Conservation (phyloP, 1,140 invertebrate genomes). For the Coboldia fuscipes region DNA sequence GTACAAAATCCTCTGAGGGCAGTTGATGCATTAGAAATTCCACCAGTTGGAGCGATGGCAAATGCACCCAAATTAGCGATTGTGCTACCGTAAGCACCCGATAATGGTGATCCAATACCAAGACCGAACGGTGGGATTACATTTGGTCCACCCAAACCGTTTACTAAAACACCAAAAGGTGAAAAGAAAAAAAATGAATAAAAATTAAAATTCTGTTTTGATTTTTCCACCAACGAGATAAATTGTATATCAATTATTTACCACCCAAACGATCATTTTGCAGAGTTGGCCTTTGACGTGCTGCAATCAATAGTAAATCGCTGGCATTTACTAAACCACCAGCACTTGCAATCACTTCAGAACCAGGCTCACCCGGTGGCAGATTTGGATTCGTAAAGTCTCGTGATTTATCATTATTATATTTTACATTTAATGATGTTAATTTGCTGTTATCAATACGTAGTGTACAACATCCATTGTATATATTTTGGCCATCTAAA, state of each 20-base stretch:
- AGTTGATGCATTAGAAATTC: slow-evolving; percentile 33
- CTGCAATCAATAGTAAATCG: slow-evolving; percentile 41
- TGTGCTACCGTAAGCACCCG: slow-evolving; percentile 45
- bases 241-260: too few relatives aligned
- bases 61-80: slow-evolving; percentile 51
- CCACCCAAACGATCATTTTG: slow-evolving; percentile 25
- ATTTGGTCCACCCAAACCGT: slow-evolving; percentile 42
- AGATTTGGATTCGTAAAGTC: slow-evolving; percentile 97
- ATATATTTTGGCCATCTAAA: slow-evolving; percentile 95
- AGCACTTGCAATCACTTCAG: slow-evolving; percentile 32
- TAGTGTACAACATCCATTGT: slow-evolving; percentile 97
- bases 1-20: slow-evolving; percentile 49
- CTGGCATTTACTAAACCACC: slow-evolving; percentile 32
- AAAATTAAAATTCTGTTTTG: not conserved
- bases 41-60: slow-evolving; percentile 35
- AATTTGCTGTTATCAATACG: slow-evolving; percentile 98
- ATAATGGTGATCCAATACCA: slow-evolving; percentile 38
- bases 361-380: slow-evolving; percentile 75
- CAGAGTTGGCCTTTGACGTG: slow-evolving; percentile 34
- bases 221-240: too few relatives aligned
- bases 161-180: slow-evolving; percentile 13
- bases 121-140: slow-evolving; percentile 65
- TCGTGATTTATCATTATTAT: slow-evolving; percentile 98
- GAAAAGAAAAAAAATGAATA: not conserved
- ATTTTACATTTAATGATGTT: slow-evolving; percentile 93